Evolutionary conservation across 2,797 vertebrate species (phyloP), one percentile per base, ranked within the genome.

Genomic region (Threskiornis aethiopicus): DNA sequence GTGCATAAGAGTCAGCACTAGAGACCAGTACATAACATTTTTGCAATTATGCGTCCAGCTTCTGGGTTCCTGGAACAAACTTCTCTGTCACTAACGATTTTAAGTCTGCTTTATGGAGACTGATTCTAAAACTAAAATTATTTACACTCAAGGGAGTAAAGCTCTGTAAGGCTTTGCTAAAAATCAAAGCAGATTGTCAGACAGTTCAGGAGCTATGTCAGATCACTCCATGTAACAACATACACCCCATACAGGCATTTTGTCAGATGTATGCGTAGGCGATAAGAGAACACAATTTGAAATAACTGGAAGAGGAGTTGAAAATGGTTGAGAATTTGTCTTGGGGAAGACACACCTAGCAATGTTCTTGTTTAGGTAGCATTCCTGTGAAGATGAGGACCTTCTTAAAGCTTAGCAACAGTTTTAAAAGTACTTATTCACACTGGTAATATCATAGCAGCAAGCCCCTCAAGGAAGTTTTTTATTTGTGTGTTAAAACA

Each of bases 371-470:
- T 80, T 92, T 84, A 79, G 33, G 19, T 61, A 70, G 22, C 18
- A 22, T 92, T 85, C 15, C 22, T 91, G 44, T 64, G 41, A 83
- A 90, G 65, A 59, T 42, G 8, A 81, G 25, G 41, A 71, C 61
- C 21, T 89, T 87, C 51, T 81, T 73, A 54, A 85, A 84, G 49
- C 39, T 71, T 86, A 81, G 49, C 44, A 90, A 65, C 13, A 16
- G n/a, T 65, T 88, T 89, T 47, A 22, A 80, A 85, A 93, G 42
- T 57, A 54, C 6, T 4, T 84, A 22, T 84, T 86, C 11, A 4
- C 79, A 64, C 37, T 8, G 28, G 13, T 57, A 77, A 42, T 61
- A 28, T 55, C 41, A 59, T 29, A 72, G 49, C 35, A 91, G 46
- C 33, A 62, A 84, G 25, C 20, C 22, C 17, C 33, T 82, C 39